Base-by-base conservation (phyloP, 1,140 invertebrate species). In the Drosophila pectinifera region DNA sequence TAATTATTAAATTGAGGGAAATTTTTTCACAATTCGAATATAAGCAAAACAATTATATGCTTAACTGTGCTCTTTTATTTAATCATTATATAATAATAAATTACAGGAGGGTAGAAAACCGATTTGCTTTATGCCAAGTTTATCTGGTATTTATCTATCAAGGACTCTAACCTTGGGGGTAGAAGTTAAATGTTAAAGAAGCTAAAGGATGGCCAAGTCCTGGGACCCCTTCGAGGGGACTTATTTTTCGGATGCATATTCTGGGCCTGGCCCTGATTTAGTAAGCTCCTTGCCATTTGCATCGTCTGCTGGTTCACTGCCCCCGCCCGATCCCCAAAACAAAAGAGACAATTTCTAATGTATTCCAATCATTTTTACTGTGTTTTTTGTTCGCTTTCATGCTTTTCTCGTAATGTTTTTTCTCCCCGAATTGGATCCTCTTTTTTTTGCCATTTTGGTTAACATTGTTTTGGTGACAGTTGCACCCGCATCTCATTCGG, bases 401-500 rank as follows among this genome's bases (percentile, higher is more conserved):
- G 31, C 28, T 76, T 72, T 43, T 45, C 41, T 58, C 49, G 51
- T 43, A 72, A 57, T 70, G 55, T 69, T 70, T 70, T 46, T 54
- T 56, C 22, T 48, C 41, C 41, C 62, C 34, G 45, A 55, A 56
- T 53, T 36, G 49, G 49, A 53, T 53, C 18, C 31, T 20, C 49
- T 64, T 75, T 74, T 55, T 73, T 73, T 70, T 69, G 49, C 48
- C 59, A 72, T 75, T 83, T 79, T 77, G 62, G 68, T 77, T 80
- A 63, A 80, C 65, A 84, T 80, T 76, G 81, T 72, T 73, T 85
- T 80, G 77, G 68, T 84, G 76, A 75, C 76, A 83, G 72, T 67
- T 75, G 61, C 73, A 75, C 73, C 73, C 73, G 73, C 73, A 76
- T 76, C 73, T 75, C 57, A 68, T 48, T 54, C 46, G 18, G 39